These are phyloP conservation scores for Helicoverpa assulta DNA, from an alignment of 2,888 invertebrate species.

Conservation along the genomic window DNA sequence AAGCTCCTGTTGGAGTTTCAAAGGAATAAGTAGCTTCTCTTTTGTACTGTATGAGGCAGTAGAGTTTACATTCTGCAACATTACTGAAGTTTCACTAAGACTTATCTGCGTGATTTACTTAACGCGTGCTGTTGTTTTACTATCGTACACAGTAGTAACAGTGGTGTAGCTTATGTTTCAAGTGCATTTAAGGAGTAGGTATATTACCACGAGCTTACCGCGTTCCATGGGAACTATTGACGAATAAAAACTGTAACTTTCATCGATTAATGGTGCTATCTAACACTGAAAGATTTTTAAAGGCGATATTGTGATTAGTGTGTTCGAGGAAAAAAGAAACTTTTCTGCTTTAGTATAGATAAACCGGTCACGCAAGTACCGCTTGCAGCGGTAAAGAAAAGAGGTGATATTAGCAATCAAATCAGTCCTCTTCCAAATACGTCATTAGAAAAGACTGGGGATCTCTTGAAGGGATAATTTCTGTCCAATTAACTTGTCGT, in stretches of 20 bases:
- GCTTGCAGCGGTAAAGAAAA: too few species aligned
- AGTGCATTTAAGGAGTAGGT: too few species aligned
- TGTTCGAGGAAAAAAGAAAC: too few species aligned
- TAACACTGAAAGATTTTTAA: too few species aligned
- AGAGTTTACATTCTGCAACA: background rate
- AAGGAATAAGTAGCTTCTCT: too few species aligned
- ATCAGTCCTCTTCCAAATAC: background rate
- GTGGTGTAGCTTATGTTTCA: background rate
- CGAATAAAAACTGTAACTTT: too few species aligned
- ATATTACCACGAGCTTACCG: too few species aligned
- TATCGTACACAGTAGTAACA: background rate
- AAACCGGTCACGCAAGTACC: too few species aligned
- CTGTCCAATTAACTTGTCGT: slow-evolving; percentile 16
- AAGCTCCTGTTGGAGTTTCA: background rate
- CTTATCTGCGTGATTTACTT: background rate
- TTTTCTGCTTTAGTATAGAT: too few species aligned
- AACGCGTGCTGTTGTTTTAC: background rate
- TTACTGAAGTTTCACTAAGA: background rate
- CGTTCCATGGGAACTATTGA: too few species aligned
- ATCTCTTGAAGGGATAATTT: slow-evolving; percentile 4
- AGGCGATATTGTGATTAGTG: too few species aligned
- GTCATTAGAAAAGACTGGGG: background rate
- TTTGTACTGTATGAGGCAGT: background rate
- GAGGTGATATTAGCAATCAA: background rate
- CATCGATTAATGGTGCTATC: too few species aligned